These are phyloP conservation scores for Iselma pallidipennis DNA, from an alignment of 2,888 invertebrate genomes.

Conservation along the genomic window DNA sequence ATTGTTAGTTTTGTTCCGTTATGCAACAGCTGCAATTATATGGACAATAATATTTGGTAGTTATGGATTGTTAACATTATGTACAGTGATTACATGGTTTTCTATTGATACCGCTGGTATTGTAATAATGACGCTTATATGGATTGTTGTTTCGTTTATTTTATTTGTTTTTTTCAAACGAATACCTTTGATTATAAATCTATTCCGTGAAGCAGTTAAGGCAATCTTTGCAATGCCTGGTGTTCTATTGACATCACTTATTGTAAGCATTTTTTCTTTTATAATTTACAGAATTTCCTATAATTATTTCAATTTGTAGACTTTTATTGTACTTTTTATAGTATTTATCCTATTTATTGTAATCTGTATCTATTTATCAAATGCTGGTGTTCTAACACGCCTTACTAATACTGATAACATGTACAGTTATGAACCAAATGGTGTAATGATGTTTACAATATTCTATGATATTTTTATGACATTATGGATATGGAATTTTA, in stretches of 20 bases:
- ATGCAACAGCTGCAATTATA: not conserved
- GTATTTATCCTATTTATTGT: not conserved
- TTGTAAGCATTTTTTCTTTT: constrained; percentile 53
- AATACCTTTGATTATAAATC: constrained; percentile 59
- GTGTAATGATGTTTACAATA: constrained; percentile 5
- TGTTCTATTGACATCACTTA: constrained; percentile 58
- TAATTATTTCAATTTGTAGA: not conserved
- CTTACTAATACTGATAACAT: not conserved
- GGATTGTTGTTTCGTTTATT: not conserved
- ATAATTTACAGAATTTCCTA: not conserved
- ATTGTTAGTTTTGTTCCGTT: constrained; percentile 1
- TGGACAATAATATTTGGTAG: not conserved
- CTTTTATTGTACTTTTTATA: not conserved
- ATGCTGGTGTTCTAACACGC: not conserved
- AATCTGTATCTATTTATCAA: not conserved
- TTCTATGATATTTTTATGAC: constrained; percentile 1
- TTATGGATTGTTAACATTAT: not conserved
- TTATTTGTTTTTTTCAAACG: constrained; percentile 50
- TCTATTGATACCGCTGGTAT: not conserved
- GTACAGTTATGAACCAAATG: constrained; percentile 3
- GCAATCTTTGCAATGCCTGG: constrained; percentile 60
- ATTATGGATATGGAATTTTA: constrained; percentile 8
- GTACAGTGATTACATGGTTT: not conserved
- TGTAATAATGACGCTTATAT: not conserved
- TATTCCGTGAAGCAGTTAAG: constrained; percentile 64